These are phyloP conservation scores for Oreochromis spilurus DNA, from an alignment of 2,113 vertebrate species.

Conservation along the genomic window DNA sequence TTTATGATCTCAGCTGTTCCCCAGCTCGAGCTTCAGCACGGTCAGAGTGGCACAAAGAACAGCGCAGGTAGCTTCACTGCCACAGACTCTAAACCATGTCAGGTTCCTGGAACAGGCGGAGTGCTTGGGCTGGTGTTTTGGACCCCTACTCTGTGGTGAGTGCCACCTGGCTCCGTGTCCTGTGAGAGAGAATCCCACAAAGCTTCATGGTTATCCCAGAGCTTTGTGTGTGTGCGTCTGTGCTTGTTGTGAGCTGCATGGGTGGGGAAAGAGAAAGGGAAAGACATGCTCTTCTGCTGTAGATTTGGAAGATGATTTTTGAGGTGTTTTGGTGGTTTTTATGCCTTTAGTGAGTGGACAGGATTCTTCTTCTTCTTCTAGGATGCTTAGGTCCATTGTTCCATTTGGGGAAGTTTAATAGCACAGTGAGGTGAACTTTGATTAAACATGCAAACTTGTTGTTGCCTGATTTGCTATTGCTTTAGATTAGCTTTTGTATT, in stretches of 20 bases:
- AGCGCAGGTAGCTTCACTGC: neutral
- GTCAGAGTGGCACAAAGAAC: neutral
- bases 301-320: neutral
- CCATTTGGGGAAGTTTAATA: neutral
- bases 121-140: constrained; percentile 14
- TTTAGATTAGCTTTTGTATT: neutral
- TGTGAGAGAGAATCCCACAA: neutral
- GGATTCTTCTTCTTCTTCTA: neutral
- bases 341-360: neutral
- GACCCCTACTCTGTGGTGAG: constrained; percentile 20
- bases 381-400: neutral
- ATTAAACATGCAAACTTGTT: neutral
- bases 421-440: neutral
- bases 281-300: neutral
- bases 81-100: neutral
- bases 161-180: neutral
- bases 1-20: constrained; percentile 5
- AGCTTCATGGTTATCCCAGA: neutral
- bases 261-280: neutral
- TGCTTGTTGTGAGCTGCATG: neutral
- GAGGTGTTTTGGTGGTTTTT: neutral
- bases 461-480: neutral
- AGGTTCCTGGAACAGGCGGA: neutral
- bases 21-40: neutral
- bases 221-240: neutral